These are phyloP conservation scores for Lophotis ruficrista DNA, from an alignment of 2,113 vertebrate genomes.

Conservation along the genomic window DNA sequence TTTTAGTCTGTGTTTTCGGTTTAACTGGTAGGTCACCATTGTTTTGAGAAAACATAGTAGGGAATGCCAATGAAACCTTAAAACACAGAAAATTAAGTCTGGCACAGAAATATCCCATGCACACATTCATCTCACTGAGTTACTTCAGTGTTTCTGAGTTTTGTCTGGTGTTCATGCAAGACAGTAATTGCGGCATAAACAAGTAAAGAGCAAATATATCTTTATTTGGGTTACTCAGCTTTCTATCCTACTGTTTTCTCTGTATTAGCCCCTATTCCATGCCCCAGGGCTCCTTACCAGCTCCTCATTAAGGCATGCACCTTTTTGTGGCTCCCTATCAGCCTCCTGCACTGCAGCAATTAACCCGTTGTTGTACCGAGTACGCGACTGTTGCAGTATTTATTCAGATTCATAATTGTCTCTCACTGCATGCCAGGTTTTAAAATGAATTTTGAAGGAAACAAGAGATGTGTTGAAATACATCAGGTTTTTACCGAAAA, in stretches of 20 bases:
- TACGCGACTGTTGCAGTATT: background rate
- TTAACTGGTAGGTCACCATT: background rate
- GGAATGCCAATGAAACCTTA: background rate
- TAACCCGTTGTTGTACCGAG: conserved; percentile 33
- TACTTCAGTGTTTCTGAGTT: background rate
- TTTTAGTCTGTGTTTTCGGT: background rate
- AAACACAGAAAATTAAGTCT: background rate
- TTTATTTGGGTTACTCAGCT: conserved; percentile 25
- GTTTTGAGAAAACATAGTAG: background rate
- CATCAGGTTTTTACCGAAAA: background rate
- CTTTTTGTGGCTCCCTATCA: conserved; percentile 34
- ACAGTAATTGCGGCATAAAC: conserved; percentile 38
- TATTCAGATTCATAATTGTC: background rate
- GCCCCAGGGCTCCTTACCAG: conserved; percentile 21
- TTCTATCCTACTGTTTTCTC: conserved; percentile 34
- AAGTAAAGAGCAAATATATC: background rate
- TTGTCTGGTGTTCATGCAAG: background rate
- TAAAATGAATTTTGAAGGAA: conserved; percentile 31
- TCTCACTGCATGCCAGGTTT: background rate
- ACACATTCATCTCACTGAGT: background rate
- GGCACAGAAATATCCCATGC: background rate
- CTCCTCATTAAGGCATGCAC: conserved; percentile 53
- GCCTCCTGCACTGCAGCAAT: conserved; percentile 29
- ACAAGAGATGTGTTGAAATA: background rate
- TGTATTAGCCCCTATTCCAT: conserved; percentile 37